phyloP scores from a whole-genome alignment of 2,888 invertebrate genomes.

The Notodonta ziczac region DNA sequence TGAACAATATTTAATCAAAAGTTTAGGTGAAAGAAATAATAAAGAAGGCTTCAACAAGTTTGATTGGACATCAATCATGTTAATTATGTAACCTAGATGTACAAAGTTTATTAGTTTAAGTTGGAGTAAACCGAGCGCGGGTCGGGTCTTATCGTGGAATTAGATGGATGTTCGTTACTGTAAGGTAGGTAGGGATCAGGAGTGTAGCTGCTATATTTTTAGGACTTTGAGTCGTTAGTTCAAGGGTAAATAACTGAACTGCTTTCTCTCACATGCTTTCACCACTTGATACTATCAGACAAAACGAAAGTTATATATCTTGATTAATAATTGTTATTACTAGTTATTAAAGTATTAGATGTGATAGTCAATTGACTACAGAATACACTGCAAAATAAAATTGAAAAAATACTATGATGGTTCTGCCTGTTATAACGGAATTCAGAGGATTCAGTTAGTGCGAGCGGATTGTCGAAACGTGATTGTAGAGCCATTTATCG shows the following conservation, averaged over 20 bases:
- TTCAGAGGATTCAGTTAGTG: not conserved
- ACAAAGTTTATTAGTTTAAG: constrained; percentile 1
- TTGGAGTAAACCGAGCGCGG: not conserved
- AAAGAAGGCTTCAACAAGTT: not conserved
- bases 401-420: not conserved
- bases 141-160: not conserved
- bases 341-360: no score
- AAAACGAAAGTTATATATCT: no score
- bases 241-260: no score
- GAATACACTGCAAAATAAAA: no score
- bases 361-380: no score
- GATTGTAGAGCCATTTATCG: constrained; percentile 1
- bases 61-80: not conserved
- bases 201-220: no score
- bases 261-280: no score
- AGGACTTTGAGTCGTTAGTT: no score
- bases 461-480: constrained; percentile 1
- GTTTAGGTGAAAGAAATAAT: not conserved
- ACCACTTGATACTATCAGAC: no score
- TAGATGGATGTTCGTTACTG: not conserved
- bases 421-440: not conserved
- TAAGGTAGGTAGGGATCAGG: not conserved
- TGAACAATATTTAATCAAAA: no score
- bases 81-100: constrained; percentile 1
- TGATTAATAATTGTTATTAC: no score